These are phyloP conservation scores for Isaurus tuberculatus DNA, from an alignment of 92 coral and sea anemone genomes.

Conservation along the genomic window DNA sequence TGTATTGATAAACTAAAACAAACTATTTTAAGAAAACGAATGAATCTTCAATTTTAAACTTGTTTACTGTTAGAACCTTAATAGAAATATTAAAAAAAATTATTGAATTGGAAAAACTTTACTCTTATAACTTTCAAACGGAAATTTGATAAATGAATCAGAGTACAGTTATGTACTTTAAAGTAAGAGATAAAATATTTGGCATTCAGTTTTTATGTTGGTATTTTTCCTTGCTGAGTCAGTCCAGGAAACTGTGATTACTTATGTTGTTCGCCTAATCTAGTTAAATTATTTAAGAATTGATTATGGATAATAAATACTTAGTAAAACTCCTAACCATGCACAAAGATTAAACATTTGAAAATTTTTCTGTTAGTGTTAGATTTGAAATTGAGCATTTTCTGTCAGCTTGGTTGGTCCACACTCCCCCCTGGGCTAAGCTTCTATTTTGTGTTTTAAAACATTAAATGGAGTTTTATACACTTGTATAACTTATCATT, in stretches of 20 bases:
- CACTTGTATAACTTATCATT: no score
- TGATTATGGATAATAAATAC: not conserved
- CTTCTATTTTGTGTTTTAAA: no score
- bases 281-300: not conserved
- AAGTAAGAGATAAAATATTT: not conserved
- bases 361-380: not conserved
- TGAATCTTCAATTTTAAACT: not conserved
- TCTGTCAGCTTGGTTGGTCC: not conserved
- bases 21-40: not conserved
- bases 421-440: not conserved
- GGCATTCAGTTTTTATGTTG: not conserved
- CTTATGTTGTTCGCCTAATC: not conserved
- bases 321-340: not conserved
- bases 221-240: not conserved
- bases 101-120: not conserved
- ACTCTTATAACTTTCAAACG: not conserved
- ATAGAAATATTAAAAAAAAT: not conserved
- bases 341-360: not conserved
- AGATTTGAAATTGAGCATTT: not conserved
- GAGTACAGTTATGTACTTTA: not conserved
- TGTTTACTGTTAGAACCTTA: not conserved
- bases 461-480: no score
- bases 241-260: not conserved
- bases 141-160: not conserved
- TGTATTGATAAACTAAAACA: conserved; percentile 5